Base-by-base conservation (phyloP, 1,140 invertebrate genomes). In the Drosophila orosa region DNA sequence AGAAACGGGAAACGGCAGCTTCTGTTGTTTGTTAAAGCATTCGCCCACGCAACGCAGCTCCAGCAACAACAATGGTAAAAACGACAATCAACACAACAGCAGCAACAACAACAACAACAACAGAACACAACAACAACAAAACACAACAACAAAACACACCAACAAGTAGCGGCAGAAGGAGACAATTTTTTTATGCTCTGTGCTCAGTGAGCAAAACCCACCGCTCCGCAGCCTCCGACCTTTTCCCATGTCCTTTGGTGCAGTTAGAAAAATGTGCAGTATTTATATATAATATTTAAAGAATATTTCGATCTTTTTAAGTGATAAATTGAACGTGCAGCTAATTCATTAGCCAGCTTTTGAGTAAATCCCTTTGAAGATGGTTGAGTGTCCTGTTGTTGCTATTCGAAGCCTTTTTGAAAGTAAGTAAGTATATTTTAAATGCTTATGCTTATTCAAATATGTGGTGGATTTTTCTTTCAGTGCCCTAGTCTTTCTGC, bases 11-110 rank as follows among this genome's bases (percentile, higher is more conserved):
- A 86, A 79, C 83, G 77, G 83, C 79, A 87, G 83, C 83, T 87
- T 86, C 83, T 86, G 83, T 87, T 86, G 82, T 86, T 86, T 87
- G 83, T 87, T 86, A 77, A 76, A 86, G 83, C 83, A 87, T 50
- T 83, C 75, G 79, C 83, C 84, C 83, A 86, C 83, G 83, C 84
- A 85, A 74, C 31, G 50, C 13, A 22, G 29, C 47, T 29, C 0
- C 47, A 19, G 12, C 73, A 83, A 42, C 67, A 75, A 44, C 69
- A 79, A 44, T 35, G 9, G 24, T 17, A 9, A 29, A 48, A 29
- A 48, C 45, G 45, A 48, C 45, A 48, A 29, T 17, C 83, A 85
- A 74, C 29, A 33, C 31, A 54, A 33, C 50, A 33, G 2, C 73
- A 78, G 29, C 48, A 74, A 39, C 54, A 68, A 47, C 3, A 45